Conservation (phyloP, 2,888 invertebrate species). For the Pediacus dermestoides region DNA sequence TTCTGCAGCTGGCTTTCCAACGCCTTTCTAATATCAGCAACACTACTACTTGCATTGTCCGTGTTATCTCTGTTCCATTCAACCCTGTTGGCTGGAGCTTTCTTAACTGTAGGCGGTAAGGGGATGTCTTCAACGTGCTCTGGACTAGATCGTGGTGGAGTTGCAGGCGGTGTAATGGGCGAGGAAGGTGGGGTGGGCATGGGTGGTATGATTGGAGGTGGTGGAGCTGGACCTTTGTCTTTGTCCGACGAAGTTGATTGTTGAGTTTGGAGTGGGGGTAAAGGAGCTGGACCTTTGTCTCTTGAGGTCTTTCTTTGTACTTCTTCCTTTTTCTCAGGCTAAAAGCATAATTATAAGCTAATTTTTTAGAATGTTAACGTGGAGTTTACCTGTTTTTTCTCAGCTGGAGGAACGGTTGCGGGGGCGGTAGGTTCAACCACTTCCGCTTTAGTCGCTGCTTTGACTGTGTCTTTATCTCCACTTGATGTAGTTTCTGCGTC, state of each 20-base stretch:
- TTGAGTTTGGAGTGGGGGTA: conserved; percentile 51
- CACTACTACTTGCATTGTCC: conserved; percentile 12
- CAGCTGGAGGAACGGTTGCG: conserved; percentile 17
- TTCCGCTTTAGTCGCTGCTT: conserved; percentile 8
- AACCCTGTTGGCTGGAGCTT: conserved; percentile 13
- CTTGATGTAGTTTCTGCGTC: not conserved
- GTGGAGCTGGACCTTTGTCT: conserved; percentile 40
- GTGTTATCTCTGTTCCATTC: not conserved
- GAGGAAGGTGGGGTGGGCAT: conserved; percentile 47
- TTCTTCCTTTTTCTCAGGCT: conserved; percentile 68
- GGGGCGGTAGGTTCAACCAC: conserved; percentile 4
- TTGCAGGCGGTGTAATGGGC: conserved; percentile 44
- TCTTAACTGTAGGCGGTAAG: conserved; percentile 20
- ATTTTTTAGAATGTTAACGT: conserved; percentile 1
- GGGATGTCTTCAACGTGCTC: conserved; percentile 19
- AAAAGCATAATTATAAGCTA: conserved; percentile 17
- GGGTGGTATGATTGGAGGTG: conserved; percentile 30
- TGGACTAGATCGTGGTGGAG: conserved; percentile 38
- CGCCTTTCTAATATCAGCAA: conserved; percentile 34
- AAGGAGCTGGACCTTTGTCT: conserved; percentile 80
- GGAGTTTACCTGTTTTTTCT: conserved; percentile 30
- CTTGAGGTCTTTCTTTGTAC: conserved; percentile 55
- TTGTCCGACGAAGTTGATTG: conserved; percentile 22
- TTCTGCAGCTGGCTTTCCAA: conserved; percentile 32
- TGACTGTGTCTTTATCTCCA: conserved; percentile 2